Evolutionary conservation across 1,140 invertebrate genomes (phyloP), one percentile per base, ranked within the genome.

Genomic region (Apis dorsata): DNA sequence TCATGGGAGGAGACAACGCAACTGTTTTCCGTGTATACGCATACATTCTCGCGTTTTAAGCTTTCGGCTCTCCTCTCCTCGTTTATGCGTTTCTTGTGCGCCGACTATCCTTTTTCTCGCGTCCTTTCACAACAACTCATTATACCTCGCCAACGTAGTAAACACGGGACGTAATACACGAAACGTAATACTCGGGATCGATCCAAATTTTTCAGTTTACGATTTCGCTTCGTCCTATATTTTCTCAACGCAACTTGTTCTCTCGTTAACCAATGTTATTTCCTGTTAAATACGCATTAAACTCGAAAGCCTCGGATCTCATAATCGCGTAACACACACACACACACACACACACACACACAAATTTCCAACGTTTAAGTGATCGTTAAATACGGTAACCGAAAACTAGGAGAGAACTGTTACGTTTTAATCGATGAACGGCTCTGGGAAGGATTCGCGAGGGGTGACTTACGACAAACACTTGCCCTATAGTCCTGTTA

Each of bases 351-450:
- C 13, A 59, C 24, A 1, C 4, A 9, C n/a, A 17, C 70, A 11
- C 12, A 24, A 17, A 15, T 7, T 1, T 53, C 4, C 17, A 10
- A 13, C 17, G 51, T 12, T 11, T 28, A 19, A 55, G 19, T 17
- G 65, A 1, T 34, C 21, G 44, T n/a, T 1, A n/a, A 49, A 49
- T 7, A 9, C 28, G 11, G 21, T n/a, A 34, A 15, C 19, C 9
- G 12, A 72, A 72, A 53, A 34, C 55, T 12, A 9, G 17, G 34
- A 63, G 60, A 28, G n/a, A 44, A 75, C 59, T 63, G 73, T 49
- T 62, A 49, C 59, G n/a, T 63, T 74, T 76, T 55, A 66, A 77
- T 55, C 62, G 62, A 77, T 55, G 62, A 65, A 77, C 49, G 63
- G 62, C 51, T 59, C 53, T 49, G 77, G 68, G 19, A 44, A 68